These are phyloP conservation scores for Apogon talboti DNA, from an alignment of 2,797 vertebrate species.

Conservation along the genomic window DNA sequence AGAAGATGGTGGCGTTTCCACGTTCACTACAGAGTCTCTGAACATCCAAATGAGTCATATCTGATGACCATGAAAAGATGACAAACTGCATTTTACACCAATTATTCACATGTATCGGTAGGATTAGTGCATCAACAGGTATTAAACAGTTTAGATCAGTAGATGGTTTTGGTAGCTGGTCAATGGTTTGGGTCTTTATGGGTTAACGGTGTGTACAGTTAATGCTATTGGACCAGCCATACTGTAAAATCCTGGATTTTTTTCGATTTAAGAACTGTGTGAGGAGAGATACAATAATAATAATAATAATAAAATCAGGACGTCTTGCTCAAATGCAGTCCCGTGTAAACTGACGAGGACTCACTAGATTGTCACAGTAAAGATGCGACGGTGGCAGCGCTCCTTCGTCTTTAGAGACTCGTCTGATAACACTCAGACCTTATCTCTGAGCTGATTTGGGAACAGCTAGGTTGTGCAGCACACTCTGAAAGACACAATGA, in stretches of 20 bases:
- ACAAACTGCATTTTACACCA: too few relatives aligned
- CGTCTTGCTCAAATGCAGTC: background rate
- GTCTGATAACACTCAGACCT: conserved; percentile 30
- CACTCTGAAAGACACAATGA: conserved; percentile 52
- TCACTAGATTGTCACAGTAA: background rate
- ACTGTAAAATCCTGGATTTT: background rate
- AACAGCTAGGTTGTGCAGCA: conserved; percentile 20
- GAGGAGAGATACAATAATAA: background rate
- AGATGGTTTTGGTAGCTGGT: too few relatives aligned
- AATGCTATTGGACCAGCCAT: background rate
- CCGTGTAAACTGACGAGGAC: background rate
- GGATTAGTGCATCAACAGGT: too few relatives aligned
- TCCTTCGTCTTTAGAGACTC: conserved; percentile 8
- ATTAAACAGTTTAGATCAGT: too few relatives aligned
- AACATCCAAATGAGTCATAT: too few relatives aligned
- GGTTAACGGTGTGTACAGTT: background rate
- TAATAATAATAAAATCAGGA: background rate
- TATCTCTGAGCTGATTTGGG: conserved; percentile 34
- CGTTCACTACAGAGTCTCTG: too few relatives aligned
- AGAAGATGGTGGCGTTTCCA: too few relatives aligned
- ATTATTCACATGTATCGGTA: too few relatives aligned
- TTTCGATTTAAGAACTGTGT: background rate
- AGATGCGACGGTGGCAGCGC: background rate
- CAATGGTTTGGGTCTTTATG: too few relatives aligned
- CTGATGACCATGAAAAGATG: too few relatives aligned